Conservation (phyloP, 35 echinoderm and acorn worm genomes). For the Apostichopus californicus region DNA sequence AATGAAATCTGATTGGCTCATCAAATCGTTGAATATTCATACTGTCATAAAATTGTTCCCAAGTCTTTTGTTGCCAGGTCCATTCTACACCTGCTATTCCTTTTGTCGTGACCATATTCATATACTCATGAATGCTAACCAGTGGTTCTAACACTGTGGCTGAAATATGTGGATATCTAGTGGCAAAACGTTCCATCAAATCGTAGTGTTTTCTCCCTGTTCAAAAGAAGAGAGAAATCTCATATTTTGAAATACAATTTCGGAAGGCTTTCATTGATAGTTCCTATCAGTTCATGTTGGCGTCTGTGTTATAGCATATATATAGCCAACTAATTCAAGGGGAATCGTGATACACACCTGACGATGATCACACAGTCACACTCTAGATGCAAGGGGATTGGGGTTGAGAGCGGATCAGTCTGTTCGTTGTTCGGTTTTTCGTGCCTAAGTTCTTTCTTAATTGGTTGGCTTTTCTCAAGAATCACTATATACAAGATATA, state of each 20-base stretch:
- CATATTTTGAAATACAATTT: neutral
- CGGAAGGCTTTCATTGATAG: neutral
- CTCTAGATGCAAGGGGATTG: no score
- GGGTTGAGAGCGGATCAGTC: no score
- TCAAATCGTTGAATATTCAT: neutral
- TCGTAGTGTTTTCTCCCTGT: neutral
- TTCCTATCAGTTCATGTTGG: no score
- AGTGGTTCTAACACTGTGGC: neutral
- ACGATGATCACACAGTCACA: no score
- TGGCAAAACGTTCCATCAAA: neutral
- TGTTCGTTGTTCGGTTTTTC: no score
- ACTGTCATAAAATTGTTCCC: neutral
- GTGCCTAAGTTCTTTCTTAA: no score
- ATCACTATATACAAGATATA: no score
- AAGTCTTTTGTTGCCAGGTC: neutral
- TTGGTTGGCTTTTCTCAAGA: no score
- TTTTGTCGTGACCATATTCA: neutral
- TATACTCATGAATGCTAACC: neutral
- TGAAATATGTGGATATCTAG: neutral
- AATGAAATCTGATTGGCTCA: neutral
- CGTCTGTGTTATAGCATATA: no score
- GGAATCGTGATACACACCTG: no score
- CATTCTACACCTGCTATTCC: neutral
- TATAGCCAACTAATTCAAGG: no score
- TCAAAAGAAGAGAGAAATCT: neutral